Evolutionary conservation across 2,113 vertebrate genomes (phyloP).

Genomic region (Spilogale gracilis): DNA sequence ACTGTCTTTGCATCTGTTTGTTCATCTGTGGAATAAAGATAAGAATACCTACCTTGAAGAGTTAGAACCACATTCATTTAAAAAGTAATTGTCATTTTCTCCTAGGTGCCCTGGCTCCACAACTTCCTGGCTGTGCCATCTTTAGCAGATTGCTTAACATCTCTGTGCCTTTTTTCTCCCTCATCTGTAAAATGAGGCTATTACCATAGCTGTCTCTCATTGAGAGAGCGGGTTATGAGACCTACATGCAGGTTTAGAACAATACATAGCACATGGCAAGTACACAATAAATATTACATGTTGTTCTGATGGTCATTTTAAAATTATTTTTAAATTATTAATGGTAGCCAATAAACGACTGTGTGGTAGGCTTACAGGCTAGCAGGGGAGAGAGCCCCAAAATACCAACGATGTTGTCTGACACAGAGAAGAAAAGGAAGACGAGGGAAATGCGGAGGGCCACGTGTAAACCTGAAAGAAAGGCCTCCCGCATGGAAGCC

Average conservation of each 20-base stretch:
- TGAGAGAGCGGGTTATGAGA: neutral
- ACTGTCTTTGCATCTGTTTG: neutral
- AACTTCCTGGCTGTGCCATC: neutral
- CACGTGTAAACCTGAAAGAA: neutral
- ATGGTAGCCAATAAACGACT: neutral
- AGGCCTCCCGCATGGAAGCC: too few relatives aligned
- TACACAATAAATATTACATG: neutral
- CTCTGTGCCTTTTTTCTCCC: neutral
- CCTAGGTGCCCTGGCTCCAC: neutral
- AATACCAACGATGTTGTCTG: neutral
- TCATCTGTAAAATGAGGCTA: neutral
- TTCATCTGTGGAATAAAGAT: neutral
- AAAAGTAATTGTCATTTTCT: neutral
- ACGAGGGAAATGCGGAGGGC: neutral
- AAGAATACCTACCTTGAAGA: neutral
- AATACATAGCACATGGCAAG: neutral
- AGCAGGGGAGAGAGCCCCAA: neutral
- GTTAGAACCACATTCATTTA: neutral
- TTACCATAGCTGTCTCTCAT: neutral
- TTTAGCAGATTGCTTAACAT: neutral
- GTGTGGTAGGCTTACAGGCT: neutral
- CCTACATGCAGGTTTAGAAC: neutral
- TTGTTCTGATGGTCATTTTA: neutral
- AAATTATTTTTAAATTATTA: neutral
- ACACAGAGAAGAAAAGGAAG: neutral